Percentiles rank a stretch among this genome's conserved stretches.
Evolutionary conservation across 2,113 vertebrate species (phyloP).

Genomic region (Myotis yumanensis): DNA sequence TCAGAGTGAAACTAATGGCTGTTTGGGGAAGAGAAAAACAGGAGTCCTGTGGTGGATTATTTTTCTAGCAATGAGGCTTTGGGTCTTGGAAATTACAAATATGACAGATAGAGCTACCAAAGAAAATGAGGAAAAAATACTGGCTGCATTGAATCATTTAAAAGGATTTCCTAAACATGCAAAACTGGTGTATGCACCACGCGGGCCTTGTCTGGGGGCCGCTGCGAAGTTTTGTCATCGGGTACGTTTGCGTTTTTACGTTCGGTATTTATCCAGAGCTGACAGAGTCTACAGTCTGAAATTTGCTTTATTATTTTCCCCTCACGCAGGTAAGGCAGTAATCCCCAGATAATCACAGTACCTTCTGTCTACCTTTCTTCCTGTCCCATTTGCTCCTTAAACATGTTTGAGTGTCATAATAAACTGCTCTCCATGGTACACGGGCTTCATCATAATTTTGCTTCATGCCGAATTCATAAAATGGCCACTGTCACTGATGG

Average conservation of each 20-base stretch:
- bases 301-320: not conserved
- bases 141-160: not conserved
- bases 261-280: not conserved
- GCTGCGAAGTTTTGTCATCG: rapidly evolving
- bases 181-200: not conserved
- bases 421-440: constrained; percentile 23
- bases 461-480: not conserved
- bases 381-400: constrained; percentile 37
- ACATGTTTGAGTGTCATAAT: constrained; percentile 42
- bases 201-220: not conserved
- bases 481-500: not conserved
- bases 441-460: constrained; percentile 53
- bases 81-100: constrained; percentile 53
- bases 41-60: not conserved
- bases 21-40: constrained; percentile 61
- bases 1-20: constrained; percentile 73
- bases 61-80: constrained; percentile 51
- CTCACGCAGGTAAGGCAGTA: not conserved
- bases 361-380: not conserved
- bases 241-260: not conserved
- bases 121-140: not conserved
- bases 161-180: not conserved
- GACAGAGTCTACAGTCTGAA: not conserved
- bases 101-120: constrained; percentile 39
- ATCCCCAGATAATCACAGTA: not conserved